Conservation (phyloP, 2,888 invertebrate genomes). For the Drosophila lacicola region DNA sequence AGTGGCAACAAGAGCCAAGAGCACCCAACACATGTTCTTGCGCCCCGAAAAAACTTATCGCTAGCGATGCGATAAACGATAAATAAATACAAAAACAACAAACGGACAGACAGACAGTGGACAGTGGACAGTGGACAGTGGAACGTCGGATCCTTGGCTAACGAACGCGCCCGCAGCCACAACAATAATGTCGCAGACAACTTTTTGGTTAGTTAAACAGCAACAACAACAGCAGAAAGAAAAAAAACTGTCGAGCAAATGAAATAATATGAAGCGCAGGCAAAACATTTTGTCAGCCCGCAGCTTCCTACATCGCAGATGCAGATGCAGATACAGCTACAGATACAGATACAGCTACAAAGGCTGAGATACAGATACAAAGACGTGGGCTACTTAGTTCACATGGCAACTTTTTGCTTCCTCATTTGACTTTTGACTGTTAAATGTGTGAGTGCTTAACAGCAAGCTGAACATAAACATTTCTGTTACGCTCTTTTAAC, state of each 20-base stretch:
- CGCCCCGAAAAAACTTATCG: constrained; percentile 83
- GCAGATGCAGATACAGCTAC: constrained; percentile 26
- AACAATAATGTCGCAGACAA: constrained; percentile 61
- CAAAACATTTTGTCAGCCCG: constrained; percentile 63
- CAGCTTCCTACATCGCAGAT: constrained; percentile 54
- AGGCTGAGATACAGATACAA: constrained; percentile 26
- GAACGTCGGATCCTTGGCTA: constrained; percentile 22
- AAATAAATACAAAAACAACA: constrained; percentile 69
- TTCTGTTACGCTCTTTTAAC: not conserved
- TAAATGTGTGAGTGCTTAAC: constrained; percentile 31
- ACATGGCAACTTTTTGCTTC: constrained; percentile 59
- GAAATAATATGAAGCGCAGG: constrained; percentile 63
- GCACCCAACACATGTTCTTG: constrained; percentile 83
- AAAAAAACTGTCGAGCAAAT: constrained; percentile 57
- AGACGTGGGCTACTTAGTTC: constrained; percentile 35
- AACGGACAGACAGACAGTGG: constrained; percentile 18
- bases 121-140: constrained; percentile 10
- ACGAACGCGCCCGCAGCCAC: constrained; percentile 40
- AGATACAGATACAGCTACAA: constrained; percentile 30
- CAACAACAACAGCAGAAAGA: constrained; percentile 18
- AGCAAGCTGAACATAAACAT: constrained; percentile 14
- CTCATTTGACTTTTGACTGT: constrained; percentile 54
- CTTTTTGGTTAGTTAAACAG: constrained; percentile 68
- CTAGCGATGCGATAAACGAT: constrained; percentile 80
- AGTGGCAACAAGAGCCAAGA: constrained; percentile 70